These are phyloP conservation scores for Eudasyphora cyanicolor DNA, from an alignment of 2,888 invertebrate species.

Conservation along the genomic window DNA sequence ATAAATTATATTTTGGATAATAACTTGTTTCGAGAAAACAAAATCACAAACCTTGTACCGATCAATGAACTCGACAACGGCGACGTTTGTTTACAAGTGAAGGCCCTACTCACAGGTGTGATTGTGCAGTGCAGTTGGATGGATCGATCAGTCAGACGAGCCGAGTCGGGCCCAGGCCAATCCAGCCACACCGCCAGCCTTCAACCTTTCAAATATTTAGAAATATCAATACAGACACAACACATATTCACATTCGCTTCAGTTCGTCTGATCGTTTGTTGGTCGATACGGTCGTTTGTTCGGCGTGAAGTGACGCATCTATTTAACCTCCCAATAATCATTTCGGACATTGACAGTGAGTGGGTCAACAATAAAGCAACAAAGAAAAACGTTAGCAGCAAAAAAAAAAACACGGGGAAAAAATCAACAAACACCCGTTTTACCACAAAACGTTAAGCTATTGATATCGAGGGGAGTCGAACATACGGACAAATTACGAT, in stretches of 20 bases:
- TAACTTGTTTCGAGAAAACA: background rate
- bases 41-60: background rate
- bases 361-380: background rate
- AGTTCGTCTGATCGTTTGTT: background rate
- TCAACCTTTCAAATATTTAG: conserved; percentile 7
- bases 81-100: background rate
- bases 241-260: background rate
- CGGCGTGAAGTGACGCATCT: conserved; percentile 14
- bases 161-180: no score
- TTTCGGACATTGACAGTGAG: conserved; percentile 26
- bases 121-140: background rate
- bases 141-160: no score
- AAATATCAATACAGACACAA: conserved; percentile 6
- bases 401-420: background rate
- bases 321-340: conserved; percentile 6
- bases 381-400: background rate
- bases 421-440: background rate
- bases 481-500: no score
- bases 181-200: background rate
- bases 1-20: background rate
- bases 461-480: background rate
- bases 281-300: background rate
- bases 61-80: background rate
- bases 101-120: background rate
- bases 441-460: background rate